phyloP scores from a whole-genome alignment of 92 coral and sea anemone species.

The Phymanthus crucifer region DNA sequence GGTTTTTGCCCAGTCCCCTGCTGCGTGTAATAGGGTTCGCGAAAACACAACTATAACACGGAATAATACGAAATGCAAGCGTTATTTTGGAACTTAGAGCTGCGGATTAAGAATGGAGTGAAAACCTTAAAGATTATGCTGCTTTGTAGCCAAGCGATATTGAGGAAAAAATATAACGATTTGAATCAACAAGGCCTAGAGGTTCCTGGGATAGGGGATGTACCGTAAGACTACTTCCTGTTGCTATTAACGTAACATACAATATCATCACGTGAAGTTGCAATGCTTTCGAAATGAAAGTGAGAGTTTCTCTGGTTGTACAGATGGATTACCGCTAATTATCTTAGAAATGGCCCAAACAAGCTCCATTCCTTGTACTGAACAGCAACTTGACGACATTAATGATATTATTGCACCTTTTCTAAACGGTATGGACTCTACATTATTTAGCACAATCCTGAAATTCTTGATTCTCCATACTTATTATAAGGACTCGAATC shows the following conservation, averaged over 20 bases:
- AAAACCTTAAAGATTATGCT: background rate
- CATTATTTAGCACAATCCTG: too few relatives aligned
- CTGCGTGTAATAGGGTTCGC: too few relatives aligned
- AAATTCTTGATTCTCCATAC: too few relatives aligned
- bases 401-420: background rate
- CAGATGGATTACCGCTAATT: background rate
- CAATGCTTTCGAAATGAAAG: background rate
- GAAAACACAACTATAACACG: background rate
- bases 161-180: background rate
- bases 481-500: too few relatives aligned
- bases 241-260: background rate
- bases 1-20: too few relatives aligned
- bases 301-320: background rate
- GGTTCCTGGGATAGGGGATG: conserved; percentile 1
- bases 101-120: background rate
- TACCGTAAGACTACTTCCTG: background rate
- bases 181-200: background rate
- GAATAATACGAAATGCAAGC: background rate
- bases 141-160: background rate
- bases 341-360: background rate
- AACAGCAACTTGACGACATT: background rate
- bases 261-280: background rate
- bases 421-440: background rate
- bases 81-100: background rate
- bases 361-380: background rate